Evolutionary conservation across 2,888 invertebrate species (phyloP).

Genomic region (Pharmacophagus antenor): DNA sequence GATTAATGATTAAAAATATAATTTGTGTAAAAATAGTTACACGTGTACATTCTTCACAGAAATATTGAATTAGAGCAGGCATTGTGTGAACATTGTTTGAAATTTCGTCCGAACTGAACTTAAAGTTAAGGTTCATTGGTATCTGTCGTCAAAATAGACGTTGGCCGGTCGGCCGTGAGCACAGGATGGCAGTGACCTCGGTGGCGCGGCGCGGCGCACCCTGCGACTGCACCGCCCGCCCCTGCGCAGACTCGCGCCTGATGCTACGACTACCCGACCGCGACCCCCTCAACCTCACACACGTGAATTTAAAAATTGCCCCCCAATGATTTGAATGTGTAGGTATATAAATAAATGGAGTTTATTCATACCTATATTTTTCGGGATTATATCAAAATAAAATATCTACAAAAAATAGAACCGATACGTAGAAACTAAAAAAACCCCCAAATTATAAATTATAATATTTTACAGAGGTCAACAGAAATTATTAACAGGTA

Average conservation of each 20-base stretch:
- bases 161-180: conserved; percentile 66
- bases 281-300: conserved; percentile 40
- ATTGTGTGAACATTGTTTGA: not conserved
- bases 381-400: too few species aligned
- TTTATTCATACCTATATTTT: too few species aligned
- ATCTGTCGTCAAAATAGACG: conserved; percentile 67
- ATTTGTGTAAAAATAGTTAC: too few species aligned
- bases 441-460: too few species aligned
- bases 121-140: conserved; percentile 51
- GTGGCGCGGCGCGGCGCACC: conserved; percentile 63
- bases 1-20: too few species aligned
- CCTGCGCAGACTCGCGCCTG: conserved; percentile 28
- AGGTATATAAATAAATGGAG: not conserved
- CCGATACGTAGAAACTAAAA: too few species aligned
- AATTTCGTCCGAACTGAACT: conserved; percentile 29
- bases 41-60: not conserved
- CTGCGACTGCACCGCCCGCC: conserved; percentile 63
- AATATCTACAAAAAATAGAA: too few species aligned
- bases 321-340: not conserved
- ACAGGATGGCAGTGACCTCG: conserved; percentile 82
- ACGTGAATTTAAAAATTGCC: conserved; percentile 30
- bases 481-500: too few species aligned
- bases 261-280: conserved; percentile 18
- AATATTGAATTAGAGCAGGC: not conserved
- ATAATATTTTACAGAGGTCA: too few species aligned